phyloP scores from a whole-genome alignment of 2,113 vertebrate species.

The Perccottus glenii region DNA sequence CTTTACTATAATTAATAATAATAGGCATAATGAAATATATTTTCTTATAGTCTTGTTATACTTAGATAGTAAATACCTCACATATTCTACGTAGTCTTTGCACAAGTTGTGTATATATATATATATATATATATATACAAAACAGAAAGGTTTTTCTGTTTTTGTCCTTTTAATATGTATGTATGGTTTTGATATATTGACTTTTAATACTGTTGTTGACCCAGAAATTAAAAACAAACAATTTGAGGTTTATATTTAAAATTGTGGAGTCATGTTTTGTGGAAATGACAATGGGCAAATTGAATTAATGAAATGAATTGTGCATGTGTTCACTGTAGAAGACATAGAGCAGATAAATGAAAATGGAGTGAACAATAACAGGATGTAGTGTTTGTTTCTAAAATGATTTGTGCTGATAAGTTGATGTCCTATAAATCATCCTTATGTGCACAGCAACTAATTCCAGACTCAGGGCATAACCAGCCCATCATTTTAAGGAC shows the following conservation, averaged over 20 bases:
- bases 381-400: conserved; percentile 6
- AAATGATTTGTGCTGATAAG: conserved; percentile 4
- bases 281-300: neutral
- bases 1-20: too few species aligned
- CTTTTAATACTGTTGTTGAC: neutral
- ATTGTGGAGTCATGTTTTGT: neutral
- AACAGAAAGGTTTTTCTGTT: too few species aligned
- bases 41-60: too few species aligned
- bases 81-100: too few species aligned
- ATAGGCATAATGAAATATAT: too few species aligned
- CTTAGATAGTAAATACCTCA: too few species aligned
- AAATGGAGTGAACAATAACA: neutral
- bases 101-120: too few species aligned
- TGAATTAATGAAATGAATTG: neutral
- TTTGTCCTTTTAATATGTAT: too few species aligned
- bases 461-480: neutral
- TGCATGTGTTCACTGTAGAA: conserved; percentile 1
- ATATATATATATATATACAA: too few species aligned
- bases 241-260: too few species aligned
- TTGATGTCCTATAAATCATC: conserved; percentile 3
- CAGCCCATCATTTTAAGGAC: neutral
- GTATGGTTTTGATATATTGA: neutral
- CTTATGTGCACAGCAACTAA: neutral
- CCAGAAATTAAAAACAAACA: neutral
- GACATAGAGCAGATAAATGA: neutral